Conservation (phyloP, 2,888 invertebrate genomes). For the Thereva nobilitata region DNA sequence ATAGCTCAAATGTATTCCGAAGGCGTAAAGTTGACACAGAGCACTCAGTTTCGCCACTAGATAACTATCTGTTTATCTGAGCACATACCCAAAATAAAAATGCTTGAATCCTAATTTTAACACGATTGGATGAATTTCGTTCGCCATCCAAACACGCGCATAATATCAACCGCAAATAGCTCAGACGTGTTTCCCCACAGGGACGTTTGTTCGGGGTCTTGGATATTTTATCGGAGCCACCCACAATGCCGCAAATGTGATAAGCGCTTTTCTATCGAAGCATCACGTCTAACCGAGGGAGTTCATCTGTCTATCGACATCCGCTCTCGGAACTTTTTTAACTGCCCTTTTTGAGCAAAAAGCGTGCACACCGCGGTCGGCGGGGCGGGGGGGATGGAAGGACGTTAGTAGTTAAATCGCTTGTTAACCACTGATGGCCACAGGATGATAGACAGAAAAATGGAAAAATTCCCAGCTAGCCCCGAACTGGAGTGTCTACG, state of each 20-base stretch:
- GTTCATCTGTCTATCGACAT: too few relatives aligned
- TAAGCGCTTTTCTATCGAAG: slow-evolving; percentile 28
- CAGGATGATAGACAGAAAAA: slow-evolving; percentile 37
- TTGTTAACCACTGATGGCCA: slow-evolving; percentile 39
- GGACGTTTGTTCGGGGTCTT: slow-evolving; percentile 30
- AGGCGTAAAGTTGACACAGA: too few relatives aligned
- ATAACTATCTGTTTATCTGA: too few relatives aligned
- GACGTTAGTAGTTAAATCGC: slow-evolving; percentile 33
- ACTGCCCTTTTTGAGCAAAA: neutral
- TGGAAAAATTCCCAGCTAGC: slow-evolving; percentile 14
- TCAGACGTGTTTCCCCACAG: slow-evolving; percentile 37
- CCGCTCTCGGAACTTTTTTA: neutral
- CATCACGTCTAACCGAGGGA: neutral
- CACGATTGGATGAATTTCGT: neutral
- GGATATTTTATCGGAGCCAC: slow-evolving; percentile 11
- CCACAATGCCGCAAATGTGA: slow-evolving; percentile 18
- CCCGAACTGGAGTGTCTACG: slow-evolving; percentile 7
- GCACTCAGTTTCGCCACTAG: too few relatives aligned
- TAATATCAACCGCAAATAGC: slow-evolving; percentile 37
- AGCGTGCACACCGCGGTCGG: neutral
- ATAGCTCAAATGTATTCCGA: too few relatives aligned
- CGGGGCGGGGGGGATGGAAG: neutral
- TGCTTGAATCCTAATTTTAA: neutral
- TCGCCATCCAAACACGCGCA: slow-evolving; percentile 20
- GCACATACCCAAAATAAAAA: too few relatives aligned